Percentiles rank a stretch among this genome's conserved stretches.
Evolutionary conservation across 2,113 vertebrate genomes (phyloP).

Genomic region (Odocoileus virginianus): DNA sequence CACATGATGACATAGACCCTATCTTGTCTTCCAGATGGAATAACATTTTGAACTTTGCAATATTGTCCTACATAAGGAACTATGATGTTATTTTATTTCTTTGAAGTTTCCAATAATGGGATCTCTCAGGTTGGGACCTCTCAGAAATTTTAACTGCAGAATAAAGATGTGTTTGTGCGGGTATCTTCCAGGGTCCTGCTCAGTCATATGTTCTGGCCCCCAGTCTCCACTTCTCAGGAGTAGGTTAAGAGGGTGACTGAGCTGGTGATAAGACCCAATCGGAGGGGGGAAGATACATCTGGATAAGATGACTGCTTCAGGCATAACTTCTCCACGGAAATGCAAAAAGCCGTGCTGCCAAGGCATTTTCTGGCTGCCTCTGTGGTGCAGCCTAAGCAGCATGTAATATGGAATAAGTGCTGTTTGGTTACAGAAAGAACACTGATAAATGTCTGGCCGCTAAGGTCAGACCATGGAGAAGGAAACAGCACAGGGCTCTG

Average conservation of each 20-base stretch:
- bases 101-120: slow-evolving; percentile 21
- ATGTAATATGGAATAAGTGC: neutral
- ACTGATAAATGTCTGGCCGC: neutral
- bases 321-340: slow-evolving; percentile 4
- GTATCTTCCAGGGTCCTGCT: neutral
- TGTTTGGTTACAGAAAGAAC: neutral
- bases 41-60: slow-evolving; percentile 37
- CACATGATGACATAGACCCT: neutral
- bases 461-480: neutral
- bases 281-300: neutral
- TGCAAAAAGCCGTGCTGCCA: neutral
- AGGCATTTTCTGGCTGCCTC: neutral
- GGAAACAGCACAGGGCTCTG: neutral
- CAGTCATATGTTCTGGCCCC: neutral
- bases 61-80: neutral
- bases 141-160: neutral
- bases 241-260: neutral
- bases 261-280: neutral
- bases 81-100: neutral
- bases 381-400: neutral
- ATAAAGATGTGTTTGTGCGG: neutral
- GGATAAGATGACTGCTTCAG: neutral
- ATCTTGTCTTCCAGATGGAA: neutral
- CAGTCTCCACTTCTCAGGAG: neutral
- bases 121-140: neutral